These are phyloP conservation scores for Pasiphila rectangulata DNA, from an alignment of 2,888 invertebrate genomes.

Conservation along the genomic window DNA sequence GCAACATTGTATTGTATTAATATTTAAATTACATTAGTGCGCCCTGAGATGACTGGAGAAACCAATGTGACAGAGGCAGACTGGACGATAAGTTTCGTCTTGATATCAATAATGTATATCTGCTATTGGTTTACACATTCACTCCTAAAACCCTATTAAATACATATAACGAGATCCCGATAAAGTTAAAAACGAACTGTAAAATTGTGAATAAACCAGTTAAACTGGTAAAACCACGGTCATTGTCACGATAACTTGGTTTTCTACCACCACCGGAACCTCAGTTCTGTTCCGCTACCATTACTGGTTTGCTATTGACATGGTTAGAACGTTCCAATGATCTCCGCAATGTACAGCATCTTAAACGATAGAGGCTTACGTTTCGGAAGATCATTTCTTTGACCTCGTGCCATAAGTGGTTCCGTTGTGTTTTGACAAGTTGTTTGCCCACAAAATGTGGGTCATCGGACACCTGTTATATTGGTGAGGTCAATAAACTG, in stretches of 20 bases:
- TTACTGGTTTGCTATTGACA: slow-evolving; percentile 36
- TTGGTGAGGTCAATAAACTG: slow-evolving; percentile 47
- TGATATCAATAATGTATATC: not conserved
- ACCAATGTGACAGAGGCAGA: too few relatives aligned
- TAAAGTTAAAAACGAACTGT: slow-evolving; percentile 47
- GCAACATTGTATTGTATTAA: too few relatives aligned
- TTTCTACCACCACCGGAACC: slow-evolving; percentile 31
- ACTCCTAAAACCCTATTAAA: not conserved
- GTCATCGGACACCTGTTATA: slow-evolving; percentile 59
- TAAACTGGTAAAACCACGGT: slow-evolving; percentile 58
- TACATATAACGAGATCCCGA: slow-evolving; percentile 16
- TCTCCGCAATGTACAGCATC: slow-evolving; percentile 35
- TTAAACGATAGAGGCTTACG: slow-evolving; percentile 22
- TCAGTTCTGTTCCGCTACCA: slow-evolving; percentile 30
- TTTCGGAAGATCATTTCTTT: slow-evolving; percentile 41
- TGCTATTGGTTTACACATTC: too few relatives aligned
- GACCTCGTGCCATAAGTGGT: slow-evolving; percentile 39
- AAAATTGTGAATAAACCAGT: slow-evolving; percentile 56
- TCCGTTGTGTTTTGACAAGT: slow-evolving; percentile 69
- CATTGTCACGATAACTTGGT: slow-evolving; percentile 61
- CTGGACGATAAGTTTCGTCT: too few relatives aligned
- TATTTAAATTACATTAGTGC: too few relatives aligned
- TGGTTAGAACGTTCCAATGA: slow-evolving; percentile 21
- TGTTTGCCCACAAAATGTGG: slow-evolving; percentile 59
- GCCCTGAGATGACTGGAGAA: too few relatives aligned